A percentile compares a stretch with the other conserved stretches of the same genome.
These are phyloP conservation scores for Hydrolagus colliei DNA, from an alignment of 2,797 vertebrate genomes.

Conservation along the genomic window DNA sequence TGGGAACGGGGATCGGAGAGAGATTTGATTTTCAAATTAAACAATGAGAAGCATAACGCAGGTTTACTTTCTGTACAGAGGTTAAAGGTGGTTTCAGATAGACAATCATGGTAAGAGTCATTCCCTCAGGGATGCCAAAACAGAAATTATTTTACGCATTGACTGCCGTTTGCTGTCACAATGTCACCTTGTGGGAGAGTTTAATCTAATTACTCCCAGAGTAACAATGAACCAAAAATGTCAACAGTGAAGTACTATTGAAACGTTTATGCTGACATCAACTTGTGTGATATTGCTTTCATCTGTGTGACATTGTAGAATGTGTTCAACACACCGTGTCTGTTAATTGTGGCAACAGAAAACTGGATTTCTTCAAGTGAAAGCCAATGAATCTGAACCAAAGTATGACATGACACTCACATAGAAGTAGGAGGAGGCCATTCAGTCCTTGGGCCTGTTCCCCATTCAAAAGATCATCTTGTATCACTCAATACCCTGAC, in stretches of 20 bases:
- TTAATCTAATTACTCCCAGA: conserved; percentile 11
- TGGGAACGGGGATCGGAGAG: no score
- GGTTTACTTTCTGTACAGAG: background rate
- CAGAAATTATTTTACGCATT: background rate
- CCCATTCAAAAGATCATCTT: no score
- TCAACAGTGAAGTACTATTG: background rate
- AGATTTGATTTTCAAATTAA: no score
- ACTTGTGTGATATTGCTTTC: no score
- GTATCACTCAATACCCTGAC: no score
- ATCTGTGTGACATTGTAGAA: background rate
- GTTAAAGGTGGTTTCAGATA: background rate
- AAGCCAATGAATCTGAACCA: no score
- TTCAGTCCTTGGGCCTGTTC: no score
- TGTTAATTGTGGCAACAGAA: no score
- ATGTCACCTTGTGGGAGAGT: conserved; percentile 3
- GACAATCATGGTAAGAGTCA: background rate
- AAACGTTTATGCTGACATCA: background rate
- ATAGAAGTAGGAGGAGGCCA: no score
- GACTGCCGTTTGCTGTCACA: conserved; percentile 2
- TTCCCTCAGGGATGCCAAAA: background rate
- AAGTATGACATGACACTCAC: no score
- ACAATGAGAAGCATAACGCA: background rate
- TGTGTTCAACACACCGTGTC: no score
- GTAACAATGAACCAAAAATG: background rate
- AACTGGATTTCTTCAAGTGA: no score